Evolutionary conservation across 2,113 vertebrate genomes (phyloP), one percentile per base, ranked within the genome.

Genomic region (Leucoraja erinaceus): DNA sequence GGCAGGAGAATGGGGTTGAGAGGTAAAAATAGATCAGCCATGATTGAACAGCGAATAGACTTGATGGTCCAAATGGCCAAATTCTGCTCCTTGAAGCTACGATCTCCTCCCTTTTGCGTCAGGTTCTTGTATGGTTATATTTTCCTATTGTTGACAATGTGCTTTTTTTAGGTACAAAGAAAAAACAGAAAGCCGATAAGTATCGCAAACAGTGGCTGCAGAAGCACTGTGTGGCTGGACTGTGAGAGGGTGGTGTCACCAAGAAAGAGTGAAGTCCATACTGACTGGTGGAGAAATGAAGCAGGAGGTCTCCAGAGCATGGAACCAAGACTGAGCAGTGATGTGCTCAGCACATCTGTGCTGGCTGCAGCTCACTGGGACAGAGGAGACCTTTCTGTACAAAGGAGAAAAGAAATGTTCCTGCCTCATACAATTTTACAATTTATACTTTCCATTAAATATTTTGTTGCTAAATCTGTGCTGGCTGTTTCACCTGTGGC

Each of bases 181-280:
- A 95, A 93, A 98, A 98, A 93, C 94, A 95, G 93, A 97, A 96
- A 95, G 97, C 98, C 33, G 94, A 94, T 93, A 97, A 95, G 93
- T 96, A 97, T 94, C 98, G 96, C 93, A 97, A 96, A 93, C 95
- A 92, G 0, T 98, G 98, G 97, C 91, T 97, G 10, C 93, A 96
- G 93, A 95, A 94, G 94, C 97, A 95, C 54, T 2, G 66, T 12
- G 4, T 20, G 6, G 2, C 16, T 70, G 18, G 66, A 38, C 72
- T 20, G 20, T 72, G 66, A 91, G 68, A 20, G 86, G 93, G 94
- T 96, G 93, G 81, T 84, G 93, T 81, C 1, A 93, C 90, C 95
- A 94, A 96, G 84, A 90, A 93, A 93, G 94, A 75, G 7, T 0
- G n/a, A 84, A 78, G 61, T 20, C 33, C 59, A 78, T 14, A n/a